Base-by-base conservation (phyloP, 2,113 vertebrate species). In the Procavia capensis region DNA sequence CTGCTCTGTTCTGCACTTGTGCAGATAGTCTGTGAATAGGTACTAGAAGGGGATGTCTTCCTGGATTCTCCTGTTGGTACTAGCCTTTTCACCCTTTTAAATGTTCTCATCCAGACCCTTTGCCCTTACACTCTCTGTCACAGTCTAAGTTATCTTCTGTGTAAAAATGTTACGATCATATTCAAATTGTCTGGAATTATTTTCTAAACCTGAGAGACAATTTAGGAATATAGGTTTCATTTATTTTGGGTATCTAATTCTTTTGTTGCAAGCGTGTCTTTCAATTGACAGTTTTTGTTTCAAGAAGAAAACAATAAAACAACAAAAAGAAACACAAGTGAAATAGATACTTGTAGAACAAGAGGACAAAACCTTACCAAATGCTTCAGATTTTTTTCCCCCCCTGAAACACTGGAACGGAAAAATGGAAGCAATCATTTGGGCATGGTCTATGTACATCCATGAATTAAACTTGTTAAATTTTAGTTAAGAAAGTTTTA, bases 231-330 rank as follows among this genome's bases (percentile, higher is more conserved):
- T 16, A 88, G 41, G 22, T 66, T 34, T 2, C 9, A 39, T 72
- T 72, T 29, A 22, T 36, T 29, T 3, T 61, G 43, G 2, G 10
- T 43, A 54, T n/a, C 36, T 89, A 31, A 47, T 20, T 78, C 39
- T 83, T 92, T 80, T 24, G 9, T 39, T 78, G 11, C 9, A 43
- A 17, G 47, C 27, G 10, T 13, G 24, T 13, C 16, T n/a, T 94
- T 87, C 78, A 64, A 17, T 27, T 41, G 76, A 61, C n/a, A 88
- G 19, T 57, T 83, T 88, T 91, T 85, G n/a, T 89, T 87, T 95
- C 24, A 50, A 81, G 80, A 68, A 68, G 36, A 79, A 93, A 92
- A 20, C 14, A 91, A 45, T 2, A 6, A 29, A 45, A 57, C 61
- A 39, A 2, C 31, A 90, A 43, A 9, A 39, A 72, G 74, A 95